A percentile compares a stretch with the other conserved stretches of the same genome.
Evolutionary conservation across 2,888 invertebrate genomes (phyloP).

Genomic region (Orthonychiurus folsomi): DNA sequence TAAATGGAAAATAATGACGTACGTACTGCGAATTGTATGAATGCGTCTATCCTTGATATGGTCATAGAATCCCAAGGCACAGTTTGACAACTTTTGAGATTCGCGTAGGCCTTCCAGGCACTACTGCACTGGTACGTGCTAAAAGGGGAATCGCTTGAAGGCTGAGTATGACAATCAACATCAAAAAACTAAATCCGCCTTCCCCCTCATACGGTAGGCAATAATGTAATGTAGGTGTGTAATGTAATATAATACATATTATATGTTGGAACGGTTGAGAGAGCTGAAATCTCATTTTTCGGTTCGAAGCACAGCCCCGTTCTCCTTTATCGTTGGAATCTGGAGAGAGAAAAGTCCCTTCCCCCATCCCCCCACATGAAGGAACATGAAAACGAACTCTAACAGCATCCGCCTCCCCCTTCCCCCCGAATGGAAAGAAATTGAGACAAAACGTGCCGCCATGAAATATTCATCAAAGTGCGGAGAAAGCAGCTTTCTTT

Average conservation of each 20-base stretch:
- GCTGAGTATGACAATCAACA: not conserved
- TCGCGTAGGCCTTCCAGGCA: no score
- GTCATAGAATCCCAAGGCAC: no score
- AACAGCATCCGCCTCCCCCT: not conserved
- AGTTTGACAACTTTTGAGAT: no score
- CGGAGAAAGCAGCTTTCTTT: constrained; percentile 15
- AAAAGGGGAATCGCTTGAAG: no score
- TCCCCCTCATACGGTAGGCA: not conserved
- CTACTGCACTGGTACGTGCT: no score
- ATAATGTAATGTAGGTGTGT: not conserved
- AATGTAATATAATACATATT: constrained; percentile 10
- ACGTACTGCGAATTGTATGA: no score
- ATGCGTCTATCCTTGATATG: no score
- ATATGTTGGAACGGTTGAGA: constrained; percentile 27
- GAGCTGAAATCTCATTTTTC: constrained; percentile 33
- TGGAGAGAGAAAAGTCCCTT: constrained; percentile 7
- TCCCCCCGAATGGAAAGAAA: constrained; percentile 9
- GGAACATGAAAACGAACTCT: constrained; percentile 12
- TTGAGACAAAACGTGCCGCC: constrained; percentile 18
- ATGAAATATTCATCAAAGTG: constrained; percentile 28
- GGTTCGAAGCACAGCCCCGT: constrained; percentile 23
- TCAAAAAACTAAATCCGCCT: not conserved
- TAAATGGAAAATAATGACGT: no score
- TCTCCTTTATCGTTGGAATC: constrained; percentile 9
- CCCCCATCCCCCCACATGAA: not conserved